These are phyloP conservation scores for Xerus inauris DNA, from an alignment of 2,113 vertebrate genomes.

Conservation along the genomic window DNA sequence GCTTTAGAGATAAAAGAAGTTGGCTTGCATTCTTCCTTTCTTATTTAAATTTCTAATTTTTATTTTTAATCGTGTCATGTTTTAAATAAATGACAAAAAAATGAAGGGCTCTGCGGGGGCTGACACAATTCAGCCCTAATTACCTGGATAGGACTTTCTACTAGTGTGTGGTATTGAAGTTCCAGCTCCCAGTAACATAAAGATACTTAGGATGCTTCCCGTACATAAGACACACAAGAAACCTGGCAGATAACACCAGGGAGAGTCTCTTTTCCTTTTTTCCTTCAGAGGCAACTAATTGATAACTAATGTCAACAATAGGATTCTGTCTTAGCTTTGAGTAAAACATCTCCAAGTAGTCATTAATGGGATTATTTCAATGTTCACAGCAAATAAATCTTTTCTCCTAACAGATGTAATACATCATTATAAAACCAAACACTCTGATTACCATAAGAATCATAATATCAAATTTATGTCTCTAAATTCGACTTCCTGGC, in stretches of 20 bases:
- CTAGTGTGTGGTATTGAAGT: not conserved
- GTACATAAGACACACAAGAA: not conserved
- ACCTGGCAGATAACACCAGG: not conserved
- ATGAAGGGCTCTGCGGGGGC: not conserved
- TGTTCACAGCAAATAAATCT: not conserved
- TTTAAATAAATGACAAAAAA: not conserved
- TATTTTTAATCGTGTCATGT: not conserved
- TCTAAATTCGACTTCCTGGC: not conserved
- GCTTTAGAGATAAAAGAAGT: not conserved
- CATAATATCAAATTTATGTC: not conserved
- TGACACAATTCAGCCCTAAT: not conserved
- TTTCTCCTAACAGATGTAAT: not conserved
- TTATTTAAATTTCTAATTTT: not conserved
- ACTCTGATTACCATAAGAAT: not conserved
- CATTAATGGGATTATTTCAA: not conserved
- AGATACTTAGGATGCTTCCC: not conserved
- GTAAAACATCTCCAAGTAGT: not conserved
- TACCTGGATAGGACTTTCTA: not conserved
- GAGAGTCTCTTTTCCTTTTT: not conserved
- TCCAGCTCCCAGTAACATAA: not conserved
- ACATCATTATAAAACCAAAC: not conserved
- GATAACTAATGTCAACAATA: not conserved
- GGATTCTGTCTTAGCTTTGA: not conserved
- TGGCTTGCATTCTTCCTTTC: not conserved
- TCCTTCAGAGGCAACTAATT: not conserved